Base-by-base conservation (phyloP, 2,113 vertebrate species). In the Desmodus rotundus region DNA sequence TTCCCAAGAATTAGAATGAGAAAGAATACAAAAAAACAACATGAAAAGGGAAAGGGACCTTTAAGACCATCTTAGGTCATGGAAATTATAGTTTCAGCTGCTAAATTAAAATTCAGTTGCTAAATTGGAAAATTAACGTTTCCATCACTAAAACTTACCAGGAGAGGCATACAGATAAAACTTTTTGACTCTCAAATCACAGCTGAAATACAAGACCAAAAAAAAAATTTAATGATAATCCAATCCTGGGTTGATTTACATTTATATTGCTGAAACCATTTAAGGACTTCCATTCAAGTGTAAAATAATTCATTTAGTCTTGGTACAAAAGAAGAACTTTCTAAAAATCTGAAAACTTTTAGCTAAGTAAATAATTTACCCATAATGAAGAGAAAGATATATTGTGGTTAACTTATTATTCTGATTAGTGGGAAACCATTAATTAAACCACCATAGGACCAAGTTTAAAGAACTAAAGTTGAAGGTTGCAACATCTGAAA, bases 281-380 rank as follows among this genome's bases (percentile, higher is more conserved):
- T 74, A 38, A 87, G 87, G 77, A 85, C 76, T 90, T 81, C 91
- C 56, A 24, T 89, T 73, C 65, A 58, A 89, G 78, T 74, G 78
- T 95, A 76, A 93, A 90, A 82, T 78, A 77, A 94, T 89, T 94
- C 93, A 96, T 78, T 84, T 47, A 96, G 92, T 50, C 17, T 89
- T 56, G 28, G 54, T 65, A n/a, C 47, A 70, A 43, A 84, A 58
- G 67, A 83, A 78, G 41, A 82, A 77, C 70, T 70, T 87, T 87
- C 20, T 7, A 31, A 65, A 77, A 45, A n/a, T 61, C 45, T 72
- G 65, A 81, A 45, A 93, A 92, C 33, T 41, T 84, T 61, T 17
- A 65, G n/a, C 43, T 93, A 83, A 74, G 45, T 94, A 95, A 93
- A 83, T 89, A 94, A 93, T 74, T 87, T 67, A 50, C 28, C 33